Base-by-base conservation (phyloP, 2,113 vertebrate genomes). In the Rattus norvegicus region DNA sequence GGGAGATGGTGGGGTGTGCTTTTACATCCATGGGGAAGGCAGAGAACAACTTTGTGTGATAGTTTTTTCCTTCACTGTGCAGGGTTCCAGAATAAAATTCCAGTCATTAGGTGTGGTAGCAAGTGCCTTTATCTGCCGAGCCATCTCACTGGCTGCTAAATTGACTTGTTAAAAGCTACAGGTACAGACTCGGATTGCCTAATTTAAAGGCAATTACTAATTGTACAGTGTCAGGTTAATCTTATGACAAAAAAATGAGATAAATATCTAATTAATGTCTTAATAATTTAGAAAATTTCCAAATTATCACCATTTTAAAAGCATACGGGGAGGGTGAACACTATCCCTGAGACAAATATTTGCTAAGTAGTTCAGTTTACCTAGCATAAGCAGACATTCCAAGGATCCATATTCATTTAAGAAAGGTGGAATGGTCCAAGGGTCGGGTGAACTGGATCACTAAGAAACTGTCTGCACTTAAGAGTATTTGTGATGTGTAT, bases 201-300 rank as follows among this genome's bases (percentile, higher is more conserved):
- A 39, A 22, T 94, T 90, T 83, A 63, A 54, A 49, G 39, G 36
- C 22, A 79, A 28, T 96, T 97, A 65, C 52, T 80, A 70, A 88
- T 47, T 69, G 9, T 39, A 85, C 13, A 85, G 14, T 76, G 33
- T 52, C 22, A 7, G 33, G 6, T 95, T 92, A 83, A 30, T 88
- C 13, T 75, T 70, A 79, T 80, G 39, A 67, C 19, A 52, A 80
- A 93, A 83, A 76, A 84, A 80, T 96, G 77, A 85, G 70, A 84
- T 39, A 22, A 36, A 7, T 65, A 75, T 84, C 67, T 90, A 70
- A 93, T 47, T 73, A 91, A 72, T 33, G 47, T 59, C 3, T 80
- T n/a, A 84, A 85, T 93, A 94, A 72, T 88, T 88, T 95, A 79
- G 11, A 95, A 92, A 13, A 72, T 95, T 12, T 92, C 19, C 14